Conservation (phyloP, 1,140 invertebrate genomes). For the Phymastichus coffea region DNA sequence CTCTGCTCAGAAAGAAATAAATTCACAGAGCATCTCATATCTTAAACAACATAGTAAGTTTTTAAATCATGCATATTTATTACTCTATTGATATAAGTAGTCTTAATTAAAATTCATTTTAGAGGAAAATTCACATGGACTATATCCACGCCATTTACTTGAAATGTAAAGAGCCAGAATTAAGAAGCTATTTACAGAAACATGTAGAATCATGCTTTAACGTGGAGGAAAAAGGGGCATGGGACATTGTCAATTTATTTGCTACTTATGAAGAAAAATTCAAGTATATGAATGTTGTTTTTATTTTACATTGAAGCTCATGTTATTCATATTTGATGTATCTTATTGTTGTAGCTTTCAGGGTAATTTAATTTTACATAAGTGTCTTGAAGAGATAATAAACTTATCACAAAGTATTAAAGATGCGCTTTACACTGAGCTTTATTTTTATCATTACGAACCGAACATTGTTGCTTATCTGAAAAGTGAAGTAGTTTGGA, state of each 20-base stretch:
- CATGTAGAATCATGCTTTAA: constrained; percentile 59
- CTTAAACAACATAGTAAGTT: constrained; percentile 58
- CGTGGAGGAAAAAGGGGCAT: constrained; percentile 55
- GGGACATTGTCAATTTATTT: constrained; percentile 60
- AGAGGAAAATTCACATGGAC: constrained; percentile 58
- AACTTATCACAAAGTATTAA: constrained; percentile 38
- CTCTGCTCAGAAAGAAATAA: constrained; percentile 62
- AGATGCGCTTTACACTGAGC: constrained; percentile 41
- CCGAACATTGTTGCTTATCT: constrained; percentile 34
- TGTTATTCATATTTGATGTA: background rate
- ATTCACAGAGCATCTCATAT: constrained; percentile 66
- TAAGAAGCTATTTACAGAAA: constrained; percentile 62
- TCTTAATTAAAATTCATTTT: constrained; percentile 24
- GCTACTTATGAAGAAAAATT: constrained; percentile 51
- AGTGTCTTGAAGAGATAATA: constrained; percentile 43
- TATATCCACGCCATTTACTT: constrained; percentile 60
- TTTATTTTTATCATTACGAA: constrained; percentile 43
- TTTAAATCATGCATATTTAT: background rate
- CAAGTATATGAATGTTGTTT: constrained; percentile 32
- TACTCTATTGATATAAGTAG: background rate
- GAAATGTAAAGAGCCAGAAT: constrained; percentile 54
- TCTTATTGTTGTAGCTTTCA: constrained; percentile 36
- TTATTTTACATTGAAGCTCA: background rate
- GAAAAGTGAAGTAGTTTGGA: constrained; percentile 38
- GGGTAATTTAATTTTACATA: constrained; percentile 34